Percentiles rank a stretch among this genome's conserved stretches.
phyloP scores from a whole-genome alignment of 2,888 invertebrate genomes.

The Rhagophthalmus giganteus region DNA sequence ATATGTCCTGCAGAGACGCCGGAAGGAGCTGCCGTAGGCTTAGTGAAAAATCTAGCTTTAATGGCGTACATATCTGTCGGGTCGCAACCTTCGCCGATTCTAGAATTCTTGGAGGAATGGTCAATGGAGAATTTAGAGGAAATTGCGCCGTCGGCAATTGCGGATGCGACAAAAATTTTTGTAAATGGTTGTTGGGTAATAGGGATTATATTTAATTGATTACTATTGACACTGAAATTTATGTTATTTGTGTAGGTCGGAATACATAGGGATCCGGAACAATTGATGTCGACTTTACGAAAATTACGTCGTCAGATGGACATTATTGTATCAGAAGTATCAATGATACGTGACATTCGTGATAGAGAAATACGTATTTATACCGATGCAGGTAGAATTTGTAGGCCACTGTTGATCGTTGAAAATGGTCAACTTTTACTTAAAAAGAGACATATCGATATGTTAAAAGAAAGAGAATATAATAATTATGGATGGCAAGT shows the following conservation, averaged over 20 bases:
- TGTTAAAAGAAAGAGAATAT: constrained; percentile 94
- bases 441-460: constrained; percentile 94
- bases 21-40: constrained; percentile 94
- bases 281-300: constrained; percentile 94
- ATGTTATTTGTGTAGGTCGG: too few species aligned
- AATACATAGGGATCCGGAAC: constrained; percentile 98
- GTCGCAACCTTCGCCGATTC: constrained; percentile 97
- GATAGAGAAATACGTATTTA: constrained; percentile 99
- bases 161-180: constrained; percentile 99
- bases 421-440: constrained; percentile 90
- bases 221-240: too few species aligned
- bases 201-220: not conserved
- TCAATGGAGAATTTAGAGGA: constrained; percentile 99
- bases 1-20: constrained; percentile 99
- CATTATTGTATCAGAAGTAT: constrained; percentile 99
- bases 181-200: constrained; percentile 97
- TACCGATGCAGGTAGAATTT: constrained; percentile 98
- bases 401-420: constrained; percentile 97
- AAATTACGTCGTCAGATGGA: constrained; percentile 99
- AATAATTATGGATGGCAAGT: constrained; percentile 89
- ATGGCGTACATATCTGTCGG: constrained; percentile 99
- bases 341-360: constrained; percentile 98
- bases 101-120: constrained; percentile 99
- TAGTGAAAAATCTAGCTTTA: constrained; percentile 97
- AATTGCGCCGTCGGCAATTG: constrained; percentile 98